These are phyloP conservation scores for Eupristina koningsbergeri DNA, from an alignment of 1,140 invertebrate genomes.

Conservation along the genomic window DNA sequence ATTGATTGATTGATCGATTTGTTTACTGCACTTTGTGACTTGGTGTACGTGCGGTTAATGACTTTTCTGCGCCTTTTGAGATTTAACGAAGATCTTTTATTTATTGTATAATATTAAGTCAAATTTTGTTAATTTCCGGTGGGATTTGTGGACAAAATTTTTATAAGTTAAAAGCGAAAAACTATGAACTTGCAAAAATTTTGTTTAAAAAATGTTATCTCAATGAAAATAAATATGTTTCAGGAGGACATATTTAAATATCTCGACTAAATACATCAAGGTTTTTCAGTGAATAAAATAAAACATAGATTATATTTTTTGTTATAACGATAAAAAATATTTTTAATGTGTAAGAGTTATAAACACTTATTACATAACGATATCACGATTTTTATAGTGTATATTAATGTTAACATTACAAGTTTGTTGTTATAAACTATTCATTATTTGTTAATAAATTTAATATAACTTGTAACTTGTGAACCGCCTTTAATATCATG, in stretches of 20 bases:
- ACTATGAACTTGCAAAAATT: background rate
- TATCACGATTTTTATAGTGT: no score
- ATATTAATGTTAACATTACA: background rate
- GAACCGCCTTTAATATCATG: no score
- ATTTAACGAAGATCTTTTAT: conserved; percentile 12
- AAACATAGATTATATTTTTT: background rate
- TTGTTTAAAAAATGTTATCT: background rate
- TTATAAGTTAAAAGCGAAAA: background rate
- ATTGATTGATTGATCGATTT: conserved; percentile 43
- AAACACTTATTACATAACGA: background rate
- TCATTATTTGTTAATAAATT: no score
- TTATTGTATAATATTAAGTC: background rate
- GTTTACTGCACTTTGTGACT: conserved; percentile 1
- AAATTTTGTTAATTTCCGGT: background rate
- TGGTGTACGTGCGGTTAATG: conserved; percentile 22
- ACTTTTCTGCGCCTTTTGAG: background rate
- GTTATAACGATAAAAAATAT: background rate
- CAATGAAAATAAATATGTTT: background rate
- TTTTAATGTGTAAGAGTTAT: background rate
- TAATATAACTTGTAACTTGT: no score
- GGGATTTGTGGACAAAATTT: background rate
- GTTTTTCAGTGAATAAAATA: background rate
- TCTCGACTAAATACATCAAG: background rate
- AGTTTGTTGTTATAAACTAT: no score
- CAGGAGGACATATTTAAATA: background rate